Percentiles rank a stretch among this genome's conserved stretches.
These are phyloP conservation scores for Strix aluco DNA, from an alignment of 2,113 vertebrate species.

Conservation along the genomic window DNA sequence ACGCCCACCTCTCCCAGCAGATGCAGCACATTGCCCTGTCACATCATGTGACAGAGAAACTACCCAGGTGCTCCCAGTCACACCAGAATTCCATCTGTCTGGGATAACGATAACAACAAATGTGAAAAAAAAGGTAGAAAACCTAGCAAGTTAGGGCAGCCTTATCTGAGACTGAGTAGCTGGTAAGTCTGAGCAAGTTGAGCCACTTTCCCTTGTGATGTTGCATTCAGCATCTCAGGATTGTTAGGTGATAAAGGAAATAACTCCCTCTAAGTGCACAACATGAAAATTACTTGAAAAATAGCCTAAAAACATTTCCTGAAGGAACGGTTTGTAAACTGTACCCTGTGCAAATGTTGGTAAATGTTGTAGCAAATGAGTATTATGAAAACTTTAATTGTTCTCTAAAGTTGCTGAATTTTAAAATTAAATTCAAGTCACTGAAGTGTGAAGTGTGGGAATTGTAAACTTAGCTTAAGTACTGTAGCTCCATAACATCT, in stretches of 20 bases:
- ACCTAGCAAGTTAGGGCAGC: not conserved
- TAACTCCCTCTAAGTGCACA: not conserved
- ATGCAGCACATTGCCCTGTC: not conserved
- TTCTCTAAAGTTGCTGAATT: not conserved
- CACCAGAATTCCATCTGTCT: not conserved
- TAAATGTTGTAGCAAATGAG: not conserved
- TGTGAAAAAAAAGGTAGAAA: not conserved
- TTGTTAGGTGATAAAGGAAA: not conserved
- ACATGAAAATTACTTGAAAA: not conserved
- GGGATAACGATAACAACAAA: not conserved
- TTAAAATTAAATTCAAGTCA: conserved; percentile 12
- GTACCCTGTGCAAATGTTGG: not conserved
- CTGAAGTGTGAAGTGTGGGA: not conserved
- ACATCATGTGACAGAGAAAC: not conserved
- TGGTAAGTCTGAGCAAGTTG: not conserved
- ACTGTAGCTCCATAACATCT: not conserved
- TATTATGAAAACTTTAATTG: not conserved
- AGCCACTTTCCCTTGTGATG: not conserved
- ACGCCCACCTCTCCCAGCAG: not conserved
- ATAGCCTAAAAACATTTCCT: not conserved
- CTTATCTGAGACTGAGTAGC: not conserved
- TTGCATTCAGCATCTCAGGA: not conserved
- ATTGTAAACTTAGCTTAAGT: not conserved
- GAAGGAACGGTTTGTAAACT: not conserved
- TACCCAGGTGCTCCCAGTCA: not conserved